Conservation (phyloP, 2,888 invertebrate genomes). For the Polydrusus cervinus region DNA sequence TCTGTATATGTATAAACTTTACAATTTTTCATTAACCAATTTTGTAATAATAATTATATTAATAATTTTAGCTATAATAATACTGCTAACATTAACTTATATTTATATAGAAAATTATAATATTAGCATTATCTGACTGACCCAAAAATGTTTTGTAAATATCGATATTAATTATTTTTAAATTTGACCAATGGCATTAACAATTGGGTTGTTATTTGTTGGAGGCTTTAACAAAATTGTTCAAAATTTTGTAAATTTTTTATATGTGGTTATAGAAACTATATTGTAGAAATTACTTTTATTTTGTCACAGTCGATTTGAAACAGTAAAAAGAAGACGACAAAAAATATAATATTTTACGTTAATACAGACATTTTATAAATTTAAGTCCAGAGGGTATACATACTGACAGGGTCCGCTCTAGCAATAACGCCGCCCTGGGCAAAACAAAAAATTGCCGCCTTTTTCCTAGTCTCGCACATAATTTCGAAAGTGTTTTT, state of each 20-base stretch:
- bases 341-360: too few species aligned
- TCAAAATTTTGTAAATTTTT: constrained; percentile 17
- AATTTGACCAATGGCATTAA: constrained; percentile 32
- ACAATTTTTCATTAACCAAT: constrained; percentile 36
- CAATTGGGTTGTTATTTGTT: constrained; percentile 22
- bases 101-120: constrained; percentile 33
- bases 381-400: too few species aligned
- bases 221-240: constrained; percentile 25
- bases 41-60: constrained; percentile 2
- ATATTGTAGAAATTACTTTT: constrained; percentile 8
- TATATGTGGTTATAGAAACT: background rate
- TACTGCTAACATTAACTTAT: constrained; percentile 47
- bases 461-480: too few species aligned
- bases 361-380: too few species aligned
- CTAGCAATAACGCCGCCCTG: too few species aligned
- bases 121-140: constrained; percentile 41
- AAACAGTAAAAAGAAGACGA: too few species aligned
- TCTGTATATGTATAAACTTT: constrained; percentile 51
- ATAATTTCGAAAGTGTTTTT: too few species aligned
- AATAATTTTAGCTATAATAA: constrained; percentile 41
- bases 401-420: too few species aligned
- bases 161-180: constrained; percentile 30
- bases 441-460: too few species aligned
- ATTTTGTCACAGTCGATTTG: background rate
- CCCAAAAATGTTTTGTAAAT: constrained; percentile 35